A percentile compares a stretch with the other conserved stretches of the same genome.
Conservation (phyloP, 2,113 vertebrate genomes). For the Corythaixoides concolor region DNA sequence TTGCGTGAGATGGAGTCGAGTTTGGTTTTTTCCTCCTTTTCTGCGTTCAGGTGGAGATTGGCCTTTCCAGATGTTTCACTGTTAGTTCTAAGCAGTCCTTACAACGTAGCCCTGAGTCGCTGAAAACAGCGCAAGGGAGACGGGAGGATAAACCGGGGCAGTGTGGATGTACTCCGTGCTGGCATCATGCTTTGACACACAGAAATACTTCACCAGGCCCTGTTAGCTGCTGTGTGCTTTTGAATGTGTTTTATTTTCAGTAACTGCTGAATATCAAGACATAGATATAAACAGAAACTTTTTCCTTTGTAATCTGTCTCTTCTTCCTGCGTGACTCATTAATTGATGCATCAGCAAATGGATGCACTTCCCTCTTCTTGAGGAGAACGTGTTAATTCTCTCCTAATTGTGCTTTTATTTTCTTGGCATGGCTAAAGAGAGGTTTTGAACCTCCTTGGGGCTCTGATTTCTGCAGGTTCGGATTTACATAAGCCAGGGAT, state of each 20-base stretch:
- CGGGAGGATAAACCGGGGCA: background rate
- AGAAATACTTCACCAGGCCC: background rate
- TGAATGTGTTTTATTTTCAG: background rate
- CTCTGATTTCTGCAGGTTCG: background rate
- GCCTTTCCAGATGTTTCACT: background rate
- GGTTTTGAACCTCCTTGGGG: background rate
- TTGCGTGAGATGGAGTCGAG: background rate
- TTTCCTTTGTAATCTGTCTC: background rate
- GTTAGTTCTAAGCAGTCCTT: background rate
- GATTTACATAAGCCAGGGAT: background rate
- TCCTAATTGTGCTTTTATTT: background rate
- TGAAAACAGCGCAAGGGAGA: no score
- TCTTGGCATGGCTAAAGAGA: background rate
- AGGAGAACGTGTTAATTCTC: background rate
- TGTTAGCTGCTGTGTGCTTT: background rate
- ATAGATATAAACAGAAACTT: background rate
- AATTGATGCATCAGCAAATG: background rate
- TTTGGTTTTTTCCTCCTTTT: background rate
- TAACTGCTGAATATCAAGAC: background rate
- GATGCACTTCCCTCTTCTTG: background rate
- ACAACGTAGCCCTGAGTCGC: fast-evolving
- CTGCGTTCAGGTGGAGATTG: background rate
- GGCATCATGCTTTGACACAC: background rate
- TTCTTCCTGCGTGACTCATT: background rate
- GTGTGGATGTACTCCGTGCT: background rate